Evolutionary conservation across 2,797 vertebrate species (phyloP), one percentile per base, ranked within the genome.

Genomic region (Vipera ursinii): DNA sequence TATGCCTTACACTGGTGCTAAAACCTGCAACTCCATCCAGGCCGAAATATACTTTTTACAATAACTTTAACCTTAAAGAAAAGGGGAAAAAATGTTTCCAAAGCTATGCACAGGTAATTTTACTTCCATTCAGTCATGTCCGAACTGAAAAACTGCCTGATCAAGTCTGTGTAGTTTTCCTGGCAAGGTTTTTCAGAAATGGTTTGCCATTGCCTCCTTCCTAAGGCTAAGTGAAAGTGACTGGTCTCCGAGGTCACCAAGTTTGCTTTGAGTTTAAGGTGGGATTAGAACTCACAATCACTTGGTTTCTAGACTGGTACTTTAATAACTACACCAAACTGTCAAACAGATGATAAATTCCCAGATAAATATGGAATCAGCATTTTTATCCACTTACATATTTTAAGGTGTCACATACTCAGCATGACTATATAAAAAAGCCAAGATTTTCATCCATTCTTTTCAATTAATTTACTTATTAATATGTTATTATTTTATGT

Each of bases 371-470:
- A 14, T 1, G 0, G 87, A 93, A 12, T 5, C 26, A 48, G 82
- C 61, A 82, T 48, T 90, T 78, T 91, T 96, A 73, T 86, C 86
- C 93, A 57, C 94, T 90, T 95, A 13, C 28, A 9, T 20, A 14
- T 73, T 44, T 26, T 24, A 7, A 92, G 26, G 88, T 90, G 59
- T 2, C 63, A 93, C 69, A 86, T 63, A 59, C 0, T 4, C 53
- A 92, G 87, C 28, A 0, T 2, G 87, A 90, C 91, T 14, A 0
- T 14, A 73, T 88, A 89, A 89, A 10, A 95, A 82, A 20, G 90
- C 95, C 86, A 91, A 92, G 91, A 94, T 93, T 94, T 92, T 91
- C n/a, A 92, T 93, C 93, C 95, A 87, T n/a, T 95, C 91, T 92
- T 94, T 91, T 55, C 91, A 92, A 92, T 82, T 93, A 96, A 95